Evolutionary conservation across 2,888 invertebrate species (phyloP), one percentile per base, ranked within the genome.

Genomic region (Phragmatobia fuliginosa): DNA sequence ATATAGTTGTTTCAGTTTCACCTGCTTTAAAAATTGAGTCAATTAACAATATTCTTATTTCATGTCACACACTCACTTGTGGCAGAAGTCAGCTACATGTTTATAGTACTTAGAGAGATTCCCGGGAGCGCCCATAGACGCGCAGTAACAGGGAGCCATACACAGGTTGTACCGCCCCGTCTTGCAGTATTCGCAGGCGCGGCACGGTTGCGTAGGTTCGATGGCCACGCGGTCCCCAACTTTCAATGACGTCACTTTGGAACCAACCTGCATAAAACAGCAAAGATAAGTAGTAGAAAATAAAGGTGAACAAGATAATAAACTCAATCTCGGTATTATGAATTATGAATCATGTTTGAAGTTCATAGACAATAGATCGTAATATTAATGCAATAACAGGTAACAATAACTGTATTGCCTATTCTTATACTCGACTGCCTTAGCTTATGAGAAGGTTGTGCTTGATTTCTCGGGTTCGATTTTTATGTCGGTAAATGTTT

Each of bases 171-270:
- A 99, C 62, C 96, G 95, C 2, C 99, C 99, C 10, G 88, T 93
- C 90, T 98, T 98, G 94, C 99, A 99, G 85, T 95, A 96, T 11
- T 95, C 92, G 88, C 99, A 99, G 0, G 91, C 86, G 67, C 98
- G 96, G 85, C 99, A 99, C 1, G 98, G 97, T 80, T 98, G 97
- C 4, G 99, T 99, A 1, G 99, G 99, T 91, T 99, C 99, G 67
- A 99, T 97, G 0, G 99, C 98, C 0, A 99, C 99, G 71, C 98
- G 96, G 91, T 99, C 99, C 3, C 99, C 99, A 86, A 95, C 90
- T 90, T 96, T 93, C 1, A 98, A 88, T 78, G 95, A 88, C 28
- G 91, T 96, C 0, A 98, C 98, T 62, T 95, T 95, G 45, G 91
- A 74, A 2, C 95, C 95, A 2, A 92, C 85, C 95, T 95, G 72